Base-by-base conservation (phyloP, 2,113 vertebrate species). In the Chloropsis cyanopogon region DNA sequence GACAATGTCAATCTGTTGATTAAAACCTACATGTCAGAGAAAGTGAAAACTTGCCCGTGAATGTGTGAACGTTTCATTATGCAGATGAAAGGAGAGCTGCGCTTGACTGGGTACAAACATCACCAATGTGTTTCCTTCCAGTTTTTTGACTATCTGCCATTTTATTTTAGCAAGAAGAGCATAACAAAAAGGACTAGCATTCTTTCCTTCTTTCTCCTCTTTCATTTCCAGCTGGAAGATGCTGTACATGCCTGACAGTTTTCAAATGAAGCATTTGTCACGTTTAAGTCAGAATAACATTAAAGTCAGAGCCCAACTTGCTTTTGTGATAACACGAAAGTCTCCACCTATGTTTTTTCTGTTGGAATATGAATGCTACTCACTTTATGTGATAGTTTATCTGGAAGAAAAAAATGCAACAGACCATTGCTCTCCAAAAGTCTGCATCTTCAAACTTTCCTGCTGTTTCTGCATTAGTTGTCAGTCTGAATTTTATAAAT, bases 31-130 rank as follows among this genome's bases (percentile, higher is more conserved):
- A 7, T 42, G 70, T 65, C 65, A 91, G n/a, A 83, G 82, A 73
- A 82, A 87, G 79, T 12, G 57, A 87, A 92, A 88, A 82, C 95
- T 64, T 84, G 72, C 87, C 89, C 89, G 52, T 35, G 71, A 92
- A 75, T 68, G 54, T 91, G 92, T 78, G 78, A 91, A 73, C 69
- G 95, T 90, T 88, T 95, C 92, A 73, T 84, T 92, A 97, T 82
- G 82, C 88, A 92, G 65, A 33, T 89, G 93, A 93, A 91, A 95
- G 82, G 78, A 69, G 47, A 90, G 63, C 66, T 90, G 52, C 1
- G 8, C 79, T 88, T 93, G 75, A 90, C 91, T 94, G 56, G 60
- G 28, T 78, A 90, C 75, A 73, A 88, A 76, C 68, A 78, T 95
- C 85, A 75, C 71, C 81, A 57, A 71, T 68, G 92, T 91, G 89